Percentiles rank a stretch among this genome's conserved stretches.
Evolutionary conservation across 2,888 invertebrate genomes (phyloP).

Genomic region (Amorpha juglandis): DNA sequence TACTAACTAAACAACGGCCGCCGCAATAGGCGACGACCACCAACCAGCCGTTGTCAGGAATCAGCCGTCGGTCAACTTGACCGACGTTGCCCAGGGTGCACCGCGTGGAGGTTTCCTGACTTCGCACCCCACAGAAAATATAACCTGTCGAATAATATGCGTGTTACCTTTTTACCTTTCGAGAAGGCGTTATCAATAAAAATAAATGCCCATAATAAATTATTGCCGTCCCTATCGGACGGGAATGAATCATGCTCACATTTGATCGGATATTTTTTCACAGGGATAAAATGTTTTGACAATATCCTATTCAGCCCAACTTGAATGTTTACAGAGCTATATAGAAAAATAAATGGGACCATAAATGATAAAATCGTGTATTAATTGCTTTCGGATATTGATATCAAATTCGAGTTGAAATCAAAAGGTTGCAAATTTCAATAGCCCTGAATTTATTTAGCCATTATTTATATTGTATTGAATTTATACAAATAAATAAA

Average conservation of each 20-base stretch:
- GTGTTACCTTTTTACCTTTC: conserved; percentile 23
- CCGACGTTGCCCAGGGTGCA: no score
- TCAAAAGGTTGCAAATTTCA: background rate
- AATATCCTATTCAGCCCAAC: conserved; percentile 34
- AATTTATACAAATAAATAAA: no score
- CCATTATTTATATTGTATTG: no score
- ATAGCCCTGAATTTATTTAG: no score
- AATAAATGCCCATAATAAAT: conserved; percentile 41
- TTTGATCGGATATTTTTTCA: conserved; percentile 36
- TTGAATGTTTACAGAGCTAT: background rate
- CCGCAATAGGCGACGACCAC: no score
- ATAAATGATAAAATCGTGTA: background rate
- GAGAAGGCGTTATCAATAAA: conserved; percentile 32
- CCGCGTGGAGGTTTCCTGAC: no score
- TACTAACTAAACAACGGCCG: no score
- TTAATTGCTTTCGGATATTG: background rate
- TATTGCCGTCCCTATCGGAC: conserved; percentile 38
- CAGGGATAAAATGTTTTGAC: conserved; percentile 36
- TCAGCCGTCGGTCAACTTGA: no score
- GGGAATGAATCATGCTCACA: conserved; percentile 35
- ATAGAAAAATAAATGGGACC: background rate
- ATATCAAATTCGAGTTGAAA: background rate
- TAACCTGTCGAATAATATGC: background rate
- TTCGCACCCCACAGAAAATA: no score
- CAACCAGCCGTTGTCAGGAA: no score